Evolutionary conservation across 1,140 invertebrate genomes (phyloP), one percentile per base, ranked within the genome.

Genomic region (Harlomillsia oculata): DNA sequence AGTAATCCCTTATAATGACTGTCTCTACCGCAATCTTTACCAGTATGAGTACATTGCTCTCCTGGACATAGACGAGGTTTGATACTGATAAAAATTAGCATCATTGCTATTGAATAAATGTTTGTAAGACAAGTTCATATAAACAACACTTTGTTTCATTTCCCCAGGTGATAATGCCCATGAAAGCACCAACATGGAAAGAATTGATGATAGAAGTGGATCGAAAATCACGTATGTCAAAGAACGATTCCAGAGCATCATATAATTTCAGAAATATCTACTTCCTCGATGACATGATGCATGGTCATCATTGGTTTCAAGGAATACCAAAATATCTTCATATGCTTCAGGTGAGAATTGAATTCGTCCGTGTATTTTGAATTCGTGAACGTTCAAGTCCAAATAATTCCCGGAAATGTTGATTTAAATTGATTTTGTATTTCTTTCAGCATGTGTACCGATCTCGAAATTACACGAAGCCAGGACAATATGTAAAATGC

Each of bases 1-100:
- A 71, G 76, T 97, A 32, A 93, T 97, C 63, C 91, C 93, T 1
- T 96, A 96, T 75, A 97, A 97, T 71, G 93, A 97, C 69, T 97
- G 93, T 68, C 76, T 97, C 5, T 96, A 97, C 73, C 85, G 91
- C 65, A 87, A 94, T 69, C 79, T 93, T 72, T 92, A 93, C 69
- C 76, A 82, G 36, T 95, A 94, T 69, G 81, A 89, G 48, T 94
- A 91, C 72, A 83, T 96, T 29, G 87, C 86, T 0, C 73, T 97
- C 13, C 73, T 96, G 21, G 93, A 97, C 67, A 88, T 90, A 36
- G 92, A 97, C 70, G 92, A 97, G 71, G 84, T 62, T 48, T 18
- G n/a, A 30, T 5, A 1, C 11, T 30, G n/a, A n/a, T n/a, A n/a
- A n/a, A n/a, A n/a, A n/a, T n/a, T n/a, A n/a, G n/a, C n/a, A n/a